Evolutionary conservation across 2,113 vertebrate genomes (phyloP), one percentile per base, ranked within the genome.

Genomic region (Sigmodon hispidus): DNA sequence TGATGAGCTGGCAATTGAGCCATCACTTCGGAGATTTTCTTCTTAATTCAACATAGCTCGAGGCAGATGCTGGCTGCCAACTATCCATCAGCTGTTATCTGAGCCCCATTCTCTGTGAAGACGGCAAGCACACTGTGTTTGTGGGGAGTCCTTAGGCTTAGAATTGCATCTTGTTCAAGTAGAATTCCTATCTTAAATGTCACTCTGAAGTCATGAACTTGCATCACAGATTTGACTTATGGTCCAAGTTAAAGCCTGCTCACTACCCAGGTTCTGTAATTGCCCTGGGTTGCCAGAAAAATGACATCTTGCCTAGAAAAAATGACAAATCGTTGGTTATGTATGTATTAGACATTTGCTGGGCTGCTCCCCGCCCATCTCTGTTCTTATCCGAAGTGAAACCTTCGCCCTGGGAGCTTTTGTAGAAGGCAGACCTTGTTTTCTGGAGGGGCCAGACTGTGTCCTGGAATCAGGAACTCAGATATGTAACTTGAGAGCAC

Each of bases 21-120:
- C 11, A 65, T 70, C 81, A 40, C 59, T 88, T 59, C 50, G 81
- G 75, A 84, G 77, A 24, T 93, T 83, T 94, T 90, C 21, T 94
- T 90, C 43, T 57, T 48, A 57, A 87, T 79, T 95, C 21, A 77
- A 50, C 79, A 69, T 8, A 79, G 73, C 26, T 77, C 55, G 83
- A 87, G 26, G 26, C 73, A 9, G 75, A 75, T 36, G 50, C 57
- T 91, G 40, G 7, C 55, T 94, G 22, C 83, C 69, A 85, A 21
- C 57, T 72, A 13, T 43, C 31, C 59, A 87, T 59, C 40, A 24
- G 34, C 87, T 59, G 15, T 12, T 50, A 24, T 69, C 4, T 45
- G 43, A 45, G 26, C 3, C n/a, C 40, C 52, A 34, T 87, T 75
- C 79, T 83, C 45, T 81, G 7, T 76, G 40, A 83, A 70, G 52